Conservation (phyloP, 2,797 vertebrate species). For the Trachurus trachurus region DNA sequence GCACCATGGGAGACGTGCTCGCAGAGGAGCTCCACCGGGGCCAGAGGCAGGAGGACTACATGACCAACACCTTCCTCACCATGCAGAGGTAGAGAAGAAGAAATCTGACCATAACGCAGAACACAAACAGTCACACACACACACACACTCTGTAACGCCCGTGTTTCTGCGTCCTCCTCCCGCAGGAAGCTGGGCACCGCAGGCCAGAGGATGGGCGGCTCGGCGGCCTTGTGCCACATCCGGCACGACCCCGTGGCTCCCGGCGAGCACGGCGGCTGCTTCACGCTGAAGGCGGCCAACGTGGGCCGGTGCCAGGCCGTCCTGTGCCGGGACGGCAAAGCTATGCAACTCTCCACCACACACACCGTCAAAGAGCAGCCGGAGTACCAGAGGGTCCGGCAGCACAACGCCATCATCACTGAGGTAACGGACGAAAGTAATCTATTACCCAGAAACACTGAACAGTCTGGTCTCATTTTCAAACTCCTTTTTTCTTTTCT, state of each 20-base stretch:
- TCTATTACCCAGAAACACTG: too few species aligned
- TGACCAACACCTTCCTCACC: slow-evolving; percentile 97
- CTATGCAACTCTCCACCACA: slow-evolving; percentile 90
- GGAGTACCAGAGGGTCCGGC: slow-evolving; percentile 91
- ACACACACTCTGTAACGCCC: not conserved
- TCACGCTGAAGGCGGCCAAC: slow-evolving; percentile 94
- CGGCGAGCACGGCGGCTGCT: slow-evolving; percentile 92
- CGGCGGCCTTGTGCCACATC: slow-evolving; percentile 96
- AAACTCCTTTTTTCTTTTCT: too few species aligned
- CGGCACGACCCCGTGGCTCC: slow-evolving; percentile 89
- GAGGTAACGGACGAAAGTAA: slow-evolving; percentile 85
- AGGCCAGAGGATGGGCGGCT: slow-evolving; percentile 96
- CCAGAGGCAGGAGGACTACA: slow-evolving; percentile 93
- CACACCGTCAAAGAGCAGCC: slow-evolving; percentile 90
- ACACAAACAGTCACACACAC: too few species aligned
- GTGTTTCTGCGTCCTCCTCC: not conserved
- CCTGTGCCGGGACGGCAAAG: slow-evolving; percentile 93
- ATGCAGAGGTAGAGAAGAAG: slow-evolving; percentile 91
- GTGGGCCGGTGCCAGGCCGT: slow-evolving; percentile 94
- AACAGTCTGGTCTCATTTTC: too few species aligned
- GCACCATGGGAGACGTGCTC: slow-evolving; percentile 97
- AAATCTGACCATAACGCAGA: not conserved
- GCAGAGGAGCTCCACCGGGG: slow-evolving; percentile 95
- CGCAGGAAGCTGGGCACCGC: slow-evolving; percentile 96
- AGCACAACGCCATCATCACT: slow-evolving; percentile 95